These are phyloP conservation scores for Achroia grisella DNA, from an alignment of 1,140 invertebrate species.

Conservation along the genomic window DNA sequence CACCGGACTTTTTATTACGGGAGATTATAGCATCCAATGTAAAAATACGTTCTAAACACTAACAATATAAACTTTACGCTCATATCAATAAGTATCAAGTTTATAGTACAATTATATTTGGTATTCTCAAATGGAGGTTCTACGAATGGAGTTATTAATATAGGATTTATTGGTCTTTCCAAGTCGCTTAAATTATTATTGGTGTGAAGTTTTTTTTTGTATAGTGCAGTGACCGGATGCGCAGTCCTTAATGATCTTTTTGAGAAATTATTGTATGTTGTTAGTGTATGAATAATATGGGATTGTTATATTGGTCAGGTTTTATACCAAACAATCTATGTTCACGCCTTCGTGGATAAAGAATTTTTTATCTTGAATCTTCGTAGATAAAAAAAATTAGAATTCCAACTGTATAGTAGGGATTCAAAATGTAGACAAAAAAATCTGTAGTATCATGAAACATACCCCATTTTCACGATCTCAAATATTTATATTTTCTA, in stretches of 20 bases:
- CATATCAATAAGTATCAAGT: not conserved
- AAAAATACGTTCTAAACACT: not conserved
- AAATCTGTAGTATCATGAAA: too few species aligned
- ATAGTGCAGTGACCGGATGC: constrained; percentile 30
- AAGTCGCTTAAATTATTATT: constrained; percentile 37
- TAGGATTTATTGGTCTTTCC: constrained; percentile 49
- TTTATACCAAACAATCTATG: too few species aligned
- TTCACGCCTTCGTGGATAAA: too few species aligned
- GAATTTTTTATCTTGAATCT: too few species aligned
- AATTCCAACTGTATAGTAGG: too few species aligned
- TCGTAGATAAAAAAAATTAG: too few species aligned
- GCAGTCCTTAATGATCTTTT: constrained; percentile 8
- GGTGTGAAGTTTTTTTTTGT: constrained; percentile 22
- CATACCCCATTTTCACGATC: too few species aligned
- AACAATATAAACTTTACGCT: not conserved
- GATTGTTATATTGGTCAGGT: too few species aligned
- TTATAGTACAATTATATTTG: not conserved
- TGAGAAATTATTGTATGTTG: too few species aligned
- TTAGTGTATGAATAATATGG: too few species aligned
- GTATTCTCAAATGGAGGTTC: constrained; percentile 6
- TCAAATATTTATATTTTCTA: too few species aligned
- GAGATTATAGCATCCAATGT: constrained; percentile 24
- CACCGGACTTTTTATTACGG: constrained; percentile 35
- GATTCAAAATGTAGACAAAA: too few species aligned
- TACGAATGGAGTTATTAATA: constrained; percentile 47